These are phyloP conservation scores for Drosophila meridionalis DNA, from an alignment of 2,888 invertebrate species.

Conservation along the genomic window DNA sequence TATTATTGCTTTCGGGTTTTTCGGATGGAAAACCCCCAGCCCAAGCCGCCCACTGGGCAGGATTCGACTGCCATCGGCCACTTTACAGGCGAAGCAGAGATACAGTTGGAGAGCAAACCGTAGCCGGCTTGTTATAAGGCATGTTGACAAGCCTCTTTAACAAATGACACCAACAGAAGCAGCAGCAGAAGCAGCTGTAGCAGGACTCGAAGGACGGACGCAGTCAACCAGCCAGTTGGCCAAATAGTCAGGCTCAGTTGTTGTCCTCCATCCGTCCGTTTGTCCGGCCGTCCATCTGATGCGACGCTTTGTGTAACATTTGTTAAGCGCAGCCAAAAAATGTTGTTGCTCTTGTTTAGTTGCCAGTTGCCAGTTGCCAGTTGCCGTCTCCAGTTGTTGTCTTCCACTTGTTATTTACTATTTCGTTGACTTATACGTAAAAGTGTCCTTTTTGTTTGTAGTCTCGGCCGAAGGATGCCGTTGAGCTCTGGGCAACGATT, in stretches of 20 bases:
- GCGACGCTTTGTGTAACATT: constrained; percentile 72
- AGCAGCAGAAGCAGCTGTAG: constrained; percentile 60
- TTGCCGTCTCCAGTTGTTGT: constrained; percentile 53
- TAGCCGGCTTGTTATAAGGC: constrained; percentile 81
- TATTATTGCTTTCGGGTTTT: constrained; percentile 72
- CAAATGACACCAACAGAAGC: constrained; percentile 83
- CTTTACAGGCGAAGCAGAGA: constrained; percentile 51
- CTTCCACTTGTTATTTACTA: constrained; percentile 66
- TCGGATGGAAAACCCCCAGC: constrained; percentile 8
- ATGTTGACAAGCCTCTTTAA: constrained; percentile 84
- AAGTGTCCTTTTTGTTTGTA: constrained; percentile 62
- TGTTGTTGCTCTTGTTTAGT: constrained; percentile 65
- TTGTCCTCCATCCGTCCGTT: constrained; percentile 2
- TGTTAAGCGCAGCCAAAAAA: constrained; percentile 71
- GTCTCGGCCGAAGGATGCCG: constrained; percentile 22
- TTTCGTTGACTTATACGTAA: constrained; percentile 63
- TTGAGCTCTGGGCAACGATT: constrained; percentile 22
- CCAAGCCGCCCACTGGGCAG: neutral
- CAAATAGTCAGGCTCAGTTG: constrained; percentile 62
- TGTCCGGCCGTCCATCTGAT: constrained; percentile 26
- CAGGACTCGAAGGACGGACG: constrained; percentile 63
- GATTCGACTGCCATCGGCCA: constrained; percentile 38
- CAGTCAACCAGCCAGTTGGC: constrained; percentile 60
- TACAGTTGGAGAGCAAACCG: constrained; percentile 57
- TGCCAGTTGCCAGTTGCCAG: constrained; percentile 57